These are phyloP conservation scores for Trachelus tabidus DNA, from an alignment of 2,888 invertebrate species.

Conservation along the genomic window DNA sequence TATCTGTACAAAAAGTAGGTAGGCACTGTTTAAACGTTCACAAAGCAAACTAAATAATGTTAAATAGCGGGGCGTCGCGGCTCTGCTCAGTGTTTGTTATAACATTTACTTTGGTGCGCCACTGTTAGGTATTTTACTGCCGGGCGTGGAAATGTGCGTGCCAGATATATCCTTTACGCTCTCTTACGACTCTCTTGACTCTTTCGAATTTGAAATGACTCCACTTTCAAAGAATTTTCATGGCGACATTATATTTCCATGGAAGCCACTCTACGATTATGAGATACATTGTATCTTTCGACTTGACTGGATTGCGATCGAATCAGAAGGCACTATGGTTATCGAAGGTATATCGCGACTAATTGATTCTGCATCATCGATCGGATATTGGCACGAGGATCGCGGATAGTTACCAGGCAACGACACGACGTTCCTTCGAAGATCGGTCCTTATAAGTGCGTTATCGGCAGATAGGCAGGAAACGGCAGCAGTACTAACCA, in stretches of 20 bases:
- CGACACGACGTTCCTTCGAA: not conserved
- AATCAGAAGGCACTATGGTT: not conserved
- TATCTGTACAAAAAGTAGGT: slow-evolving; percentile 50
- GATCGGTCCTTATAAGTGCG: slow-evolving; percentile 50
- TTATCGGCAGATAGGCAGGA: slow-evolving; percentile 54
- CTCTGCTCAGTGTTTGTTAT: slow-evolving; percentile 58
- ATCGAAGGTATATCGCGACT: not conserved
- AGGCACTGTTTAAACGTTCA: slow-evolving; percentile 61
- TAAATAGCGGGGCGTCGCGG: slow-evolving; percentile 61
- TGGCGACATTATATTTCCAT: not conserved
- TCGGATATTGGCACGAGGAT: not conserved
- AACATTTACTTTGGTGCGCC: slow-evolving; percentile 61
- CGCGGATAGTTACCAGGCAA: not conserved
- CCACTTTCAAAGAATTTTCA: not conserved
- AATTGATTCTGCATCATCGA: not conserved
- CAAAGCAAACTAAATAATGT: slow-evolving; percentile 64
- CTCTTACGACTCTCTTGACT: slow-evolving; percentile 44
- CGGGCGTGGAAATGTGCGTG: slow-evolving; percentile 55
- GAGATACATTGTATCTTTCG: not conserved
- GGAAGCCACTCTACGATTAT: not conserved
- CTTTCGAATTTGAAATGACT: not conserved
- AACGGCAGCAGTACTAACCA: slow-evolving; percentile 34
- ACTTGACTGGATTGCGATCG: not conserved
- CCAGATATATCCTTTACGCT: slow-evolving; percentile 56
- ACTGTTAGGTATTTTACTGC: slow-evolving; percentile 58